Conservation (phyloP, 1,140 invertebrate species). For the Listronotus bonariensis region DNA sequence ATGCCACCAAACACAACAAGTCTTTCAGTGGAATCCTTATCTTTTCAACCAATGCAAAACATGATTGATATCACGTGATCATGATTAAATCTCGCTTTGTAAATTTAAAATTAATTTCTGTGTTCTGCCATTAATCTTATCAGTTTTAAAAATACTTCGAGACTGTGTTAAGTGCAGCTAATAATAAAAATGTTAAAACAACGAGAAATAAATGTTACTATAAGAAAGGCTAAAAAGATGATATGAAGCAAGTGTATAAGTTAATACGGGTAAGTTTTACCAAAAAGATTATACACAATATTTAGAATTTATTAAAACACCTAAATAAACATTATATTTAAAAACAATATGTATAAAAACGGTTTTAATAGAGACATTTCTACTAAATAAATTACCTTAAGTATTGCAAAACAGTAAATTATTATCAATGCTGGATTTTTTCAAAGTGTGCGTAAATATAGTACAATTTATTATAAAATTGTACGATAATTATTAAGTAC, state of each 20-base stretch:
- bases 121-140: slow-evolving; percentile 19
- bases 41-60: slow-evolving; percentile 1
- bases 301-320: no score
- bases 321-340: no score
- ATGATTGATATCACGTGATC: slow-evolving; percentile 11
- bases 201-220: slow-evolving; percentile 40
- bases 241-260: slow-evolving; percentile 45
- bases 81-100: slow-evolving; percentile 10
- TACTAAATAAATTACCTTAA: no score
- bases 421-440: no score
- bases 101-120: slow-evolving; percentile 21
- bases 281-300: no score
- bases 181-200: slow-evolving; percentile 32
- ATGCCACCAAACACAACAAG: background rate
- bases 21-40: background rate
- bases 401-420: no score
- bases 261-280: slow-evolving; percentile 42
- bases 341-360: no score
- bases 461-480: no score
- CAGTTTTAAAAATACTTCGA: slow-evolving; percentile 26
- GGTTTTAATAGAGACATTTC: no score
- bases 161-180: slow-evolving; percentile 12
- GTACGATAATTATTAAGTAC: no score
- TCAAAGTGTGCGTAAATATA: no score
- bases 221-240: slow-evolving; percentile 45